Evolutionary conservation across 2,113 vertebrate species (phyloP), one percentile per base, ranked within the genome.

Genomic region (Eolophus roseicapilla): DNA sequence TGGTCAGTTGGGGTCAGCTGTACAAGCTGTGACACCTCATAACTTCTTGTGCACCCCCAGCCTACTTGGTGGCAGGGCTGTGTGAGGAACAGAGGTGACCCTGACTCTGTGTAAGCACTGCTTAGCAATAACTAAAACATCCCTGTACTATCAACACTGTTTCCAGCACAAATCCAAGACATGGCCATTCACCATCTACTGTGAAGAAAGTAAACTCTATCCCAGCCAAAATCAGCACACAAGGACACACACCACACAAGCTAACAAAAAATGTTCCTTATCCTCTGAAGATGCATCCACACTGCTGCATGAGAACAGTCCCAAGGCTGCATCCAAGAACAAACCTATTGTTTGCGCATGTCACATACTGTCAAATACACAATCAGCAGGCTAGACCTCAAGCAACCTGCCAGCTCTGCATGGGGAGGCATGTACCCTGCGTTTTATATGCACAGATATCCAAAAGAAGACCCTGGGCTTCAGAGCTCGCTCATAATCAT

Each of bases 11-110:
- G 57, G 21, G 14, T 35, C 57, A 59, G 57, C 57, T 35, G 57
- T 24, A 59, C 13, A 21, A 59, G 57, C 9, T 59, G 21, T 59
- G 44, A 11, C 21, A 11, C 13, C 47, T 65, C 21, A 11, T 16
- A 49, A 2, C 24, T 43, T 25, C 83, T 59, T 59, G n/a, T 59
- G 31, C 24, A 49, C 19, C 29, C 35, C 24, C 63, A 77, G 44
- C 35, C 44, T 13, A 0, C 35, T 35, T 9, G 0, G 31, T 50
- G 19, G 25, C 0, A 3, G 47, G 27, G 8, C 4, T 3, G 23
- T 3, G 31, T 35, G 31, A 62, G 31, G 1, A 43, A 15, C 46
- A 43, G 67, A n/a, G n/a, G 16, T 41, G 31, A 21, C 37, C 39
- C 39, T 29, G n/a, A 23, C 24, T 13, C 11, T 39, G 23, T 17